A percentile compares a stretch with the other conserved stretches of the same genome.
These are phyloP conservation scores for Toxotes jaculatrix DNA, from an alignment of 2,113 vertebrate genomes.

Conservation along the genomic window DNA sequence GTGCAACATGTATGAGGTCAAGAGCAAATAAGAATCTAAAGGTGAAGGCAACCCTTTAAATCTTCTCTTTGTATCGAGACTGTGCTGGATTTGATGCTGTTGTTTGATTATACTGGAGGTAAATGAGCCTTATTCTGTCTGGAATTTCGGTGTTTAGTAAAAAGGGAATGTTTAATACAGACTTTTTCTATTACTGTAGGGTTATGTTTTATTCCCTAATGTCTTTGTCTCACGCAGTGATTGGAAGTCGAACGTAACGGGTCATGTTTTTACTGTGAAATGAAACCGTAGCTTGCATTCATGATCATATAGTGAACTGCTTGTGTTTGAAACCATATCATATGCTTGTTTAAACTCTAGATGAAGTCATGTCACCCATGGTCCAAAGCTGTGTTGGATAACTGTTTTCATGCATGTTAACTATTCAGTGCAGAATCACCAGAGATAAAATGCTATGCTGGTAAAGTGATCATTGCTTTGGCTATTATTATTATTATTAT, in stretches of 20 bases:
- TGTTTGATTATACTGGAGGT: slow-evolving; percentile 22
- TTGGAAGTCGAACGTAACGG: slow-evolving; percentile 4
- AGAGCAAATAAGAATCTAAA: slow-evolving; percentile 10
- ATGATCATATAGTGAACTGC: slow-evolving; percentile 22
- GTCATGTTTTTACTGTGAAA: slow-evolving; percentile 66
- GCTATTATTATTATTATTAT: slow-evolving; percentile 33
- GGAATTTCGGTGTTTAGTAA: slow-evolving; percentile 33
- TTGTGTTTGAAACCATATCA: slow-evolving; percentile 40
- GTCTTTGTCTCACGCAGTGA: slow-evolving; percentile 30
- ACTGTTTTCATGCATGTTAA: slow-evolving; percentile 60
- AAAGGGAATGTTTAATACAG: slow-evolving; percentile 50
- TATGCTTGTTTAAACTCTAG: slow-evolving; percentile 30
- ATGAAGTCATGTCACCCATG: slow-evolving; percentile 40
- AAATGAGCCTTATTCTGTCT: slow-evolving; percentile 59
- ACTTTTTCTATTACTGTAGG: slow-evolving; percentile 22
- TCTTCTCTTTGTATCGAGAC: not conserved
- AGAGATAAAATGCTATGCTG: slow-evolving; percentile 60
- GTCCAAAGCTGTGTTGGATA: slow-evolving; percentile 41
- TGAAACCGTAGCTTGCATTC: slow-evolving; percentile 40
- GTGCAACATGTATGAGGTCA: slow-evolving; percentile 13
- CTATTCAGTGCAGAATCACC: slow-evolving; percentile 42
- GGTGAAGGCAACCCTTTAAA: slow-evolving; percentile 23
- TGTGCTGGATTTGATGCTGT: not conserved
- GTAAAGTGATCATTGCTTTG: slow-evolving; percentile 40
- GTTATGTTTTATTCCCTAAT: slow-evolving; percentile 16